phyloP scores from a whole-genome alignment of 2,113 vertebrate species.

The Gavialis gangeticus region DNA sequence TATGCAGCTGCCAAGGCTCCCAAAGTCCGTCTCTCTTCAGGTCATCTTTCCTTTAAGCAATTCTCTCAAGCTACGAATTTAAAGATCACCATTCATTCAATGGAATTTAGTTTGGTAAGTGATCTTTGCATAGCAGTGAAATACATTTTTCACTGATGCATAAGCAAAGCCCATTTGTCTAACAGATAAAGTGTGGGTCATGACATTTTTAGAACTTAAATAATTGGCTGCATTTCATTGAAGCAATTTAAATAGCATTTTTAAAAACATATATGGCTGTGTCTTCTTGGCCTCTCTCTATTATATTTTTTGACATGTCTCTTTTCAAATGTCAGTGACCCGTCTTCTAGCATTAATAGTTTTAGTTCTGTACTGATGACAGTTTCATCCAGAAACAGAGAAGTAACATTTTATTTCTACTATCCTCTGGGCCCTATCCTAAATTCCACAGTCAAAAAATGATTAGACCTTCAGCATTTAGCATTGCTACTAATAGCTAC shows the following conservation, averaged over 20 bases:
- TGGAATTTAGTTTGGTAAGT: neutral
- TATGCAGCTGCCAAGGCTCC: neutral
- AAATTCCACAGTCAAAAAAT: conserved; percentile 6
- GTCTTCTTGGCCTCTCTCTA: neutral
- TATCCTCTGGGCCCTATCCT: neutral
- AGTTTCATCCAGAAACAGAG: neutral
- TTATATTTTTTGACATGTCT: neutral
- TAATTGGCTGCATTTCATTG: neutral
- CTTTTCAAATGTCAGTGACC: neutral
- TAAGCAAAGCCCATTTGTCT: neutral
- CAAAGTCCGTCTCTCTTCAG: neutral
- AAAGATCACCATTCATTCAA: neutral
- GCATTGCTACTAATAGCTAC: neutral
- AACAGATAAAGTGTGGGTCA: neutral
- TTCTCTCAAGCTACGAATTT: neutral
- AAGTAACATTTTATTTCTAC: neutral
- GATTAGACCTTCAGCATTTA: neutral
- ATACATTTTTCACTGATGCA: neutral
- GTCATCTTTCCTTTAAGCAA: neutral
- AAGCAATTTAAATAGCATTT: neutral
- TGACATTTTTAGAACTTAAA: neutral
- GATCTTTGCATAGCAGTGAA: neutral
- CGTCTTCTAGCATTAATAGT: neutral
- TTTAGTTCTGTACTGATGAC: neutral
- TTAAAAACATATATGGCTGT: neutral